Percentiles rank a stretch among this genome's conserved stretches.
phyloP scores from a whole-genome alignment of 2,888 invertebrate species.

The Erebia epiphron region DNA sequence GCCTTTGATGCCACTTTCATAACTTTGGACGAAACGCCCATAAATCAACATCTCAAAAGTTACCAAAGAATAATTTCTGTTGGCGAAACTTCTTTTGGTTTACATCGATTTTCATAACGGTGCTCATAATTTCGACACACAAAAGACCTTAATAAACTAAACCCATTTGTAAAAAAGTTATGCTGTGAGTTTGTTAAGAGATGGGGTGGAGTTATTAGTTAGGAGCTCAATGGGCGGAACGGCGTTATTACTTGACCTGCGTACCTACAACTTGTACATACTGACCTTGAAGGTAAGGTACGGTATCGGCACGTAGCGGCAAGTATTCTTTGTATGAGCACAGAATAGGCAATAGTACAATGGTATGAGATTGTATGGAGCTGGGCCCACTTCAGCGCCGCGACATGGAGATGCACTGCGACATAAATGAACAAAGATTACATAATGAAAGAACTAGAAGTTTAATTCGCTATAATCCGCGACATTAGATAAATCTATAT shows the following conservation, averaged over 20 bases:
- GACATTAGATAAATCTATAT: no score
- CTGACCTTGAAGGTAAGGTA: background rate
- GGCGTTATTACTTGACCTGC: background rate
- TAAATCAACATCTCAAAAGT: slow-evolving; percentile 25
- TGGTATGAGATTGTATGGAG: no score
- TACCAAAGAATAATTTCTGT: slow-evolving; percentile 20
- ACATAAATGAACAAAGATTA: no score
- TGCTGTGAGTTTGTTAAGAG: slow-evolving; percentile 13
- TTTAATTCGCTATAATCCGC: no score
- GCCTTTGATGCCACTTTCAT: slow-evolving; percentile 21
- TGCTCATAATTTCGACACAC: slow-evolving; percentile 21
- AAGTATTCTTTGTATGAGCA: background rate
- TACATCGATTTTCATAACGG: slow-evolving; percentile 24
- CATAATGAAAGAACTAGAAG: no score
- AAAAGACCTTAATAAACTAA: slow-evolving; percentile 23
- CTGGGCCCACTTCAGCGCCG: no score
- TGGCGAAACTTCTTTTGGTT: slow-evolving; percentile 21
- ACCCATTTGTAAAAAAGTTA: slow-evolving; percentile 22
- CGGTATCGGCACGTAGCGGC: background rate
- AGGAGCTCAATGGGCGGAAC: background rate
- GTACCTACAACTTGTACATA: background rate
- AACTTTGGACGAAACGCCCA: slow-evolving; percentile 19
- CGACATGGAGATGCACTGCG: no score
- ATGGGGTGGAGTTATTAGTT: slow-evolving; percentile 10
- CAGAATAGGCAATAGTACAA: no score